phyloP scores from a whole-genome alignment of 2,888 invertebrate genomes.

The Troglohyphantes excavatus region DNA sequence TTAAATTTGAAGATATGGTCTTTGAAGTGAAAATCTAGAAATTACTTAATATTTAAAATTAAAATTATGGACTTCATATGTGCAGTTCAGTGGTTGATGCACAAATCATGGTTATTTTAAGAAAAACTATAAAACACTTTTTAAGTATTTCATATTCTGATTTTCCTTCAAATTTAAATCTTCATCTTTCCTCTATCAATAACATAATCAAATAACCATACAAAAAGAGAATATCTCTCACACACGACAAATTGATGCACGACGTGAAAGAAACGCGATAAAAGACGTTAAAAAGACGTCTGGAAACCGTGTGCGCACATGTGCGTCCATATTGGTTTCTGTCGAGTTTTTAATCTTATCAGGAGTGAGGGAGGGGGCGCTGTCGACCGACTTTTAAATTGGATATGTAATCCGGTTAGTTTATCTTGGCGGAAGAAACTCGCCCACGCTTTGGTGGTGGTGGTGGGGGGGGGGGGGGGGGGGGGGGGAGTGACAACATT shows the following conservation, averaged over 20 bases:
- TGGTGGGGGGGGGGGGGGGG: too few species aligned
- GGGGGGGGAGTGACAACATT: too few species aligned
- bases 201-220: not conserved
- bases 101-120: too few species aligned
- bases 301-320: conserved; percentile 13
- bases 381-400: conserved; percentile 50
- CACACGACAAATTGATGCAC: not conserved
- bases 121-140: too few species aligned
- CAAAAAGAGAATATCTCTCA: not conserved
- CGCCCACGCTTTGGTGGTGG: not conserved
- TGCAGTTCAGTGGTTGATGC: too few species aligned
- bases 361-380: conserved; percentile 31
- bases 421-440: conserved; percentile 61
- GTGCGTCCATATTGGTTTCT: not conserved
- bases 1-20: too few species aligned
- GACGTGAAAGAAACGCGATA: not conserved
- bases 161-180: too few species aligned
- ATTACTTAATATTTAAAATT: too few species aligned
- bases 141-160: too few species aligned
- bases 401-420: conserved; percentile 69
- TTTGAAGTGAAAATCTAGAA: too few species aligned
- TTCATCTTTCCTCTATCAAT: too few species aligned
- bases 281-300: not conserved
- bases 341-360: conserved; percentile 43
- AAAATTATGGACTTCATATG: too few species aligned